Evolutionary conservation across 2,888 invertebrate species (phyloP).

Genomic region (Pyrrhosoma nymphula): DNA sequence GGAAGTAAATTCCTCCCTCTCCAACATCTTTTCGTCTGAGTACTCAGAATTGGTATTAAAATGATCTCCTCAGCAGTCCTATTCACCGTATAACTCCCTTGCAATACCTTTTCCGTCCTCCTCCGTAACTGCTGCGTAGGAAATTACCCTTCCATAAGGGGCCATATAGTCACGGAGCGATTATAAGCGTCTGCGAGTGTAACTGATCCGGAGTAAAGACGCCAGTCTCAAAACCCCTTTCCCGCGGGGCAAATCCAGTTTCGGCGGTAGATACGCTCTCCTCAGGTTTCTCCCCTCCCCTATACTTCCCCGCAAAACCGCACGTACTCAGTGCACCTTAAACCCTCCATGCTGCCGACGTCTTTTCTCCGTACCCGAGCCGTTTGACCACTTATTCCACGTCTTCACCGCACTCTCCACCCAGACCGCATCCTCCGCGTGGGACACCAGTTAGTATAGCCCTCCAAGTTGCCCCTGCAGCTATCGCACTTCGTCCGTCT

Average conservation of each 20-base stretch:
- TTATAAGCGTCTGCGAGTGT: conserved; percentile 44
- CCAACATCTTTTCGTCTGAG: background rate
- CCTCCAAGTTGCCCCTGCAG: background rate
- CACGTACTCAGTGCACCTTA: conserved; percentile 40
- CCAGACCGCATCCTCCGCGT: background rate
- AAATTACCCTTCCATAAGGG: conserved; percentile 20
- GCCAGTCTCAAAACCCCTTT: conserved; percentile 22
- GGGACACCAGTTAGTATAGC: background rate
- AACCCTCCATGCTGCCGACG: conserved; percentile 53
- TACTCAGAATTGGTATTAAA: background rate
- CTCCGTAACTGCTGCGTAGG: background rate
- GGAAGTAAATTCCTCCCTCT: background rate
- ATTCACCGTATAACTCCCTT: background rate
- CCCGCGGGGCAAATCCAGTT: conserved; percentile 59
- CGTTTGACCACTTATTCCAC: conserved; percentile 5
- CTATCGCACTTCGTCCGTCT: background rate
- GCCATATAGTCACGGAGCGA: conserved; percentile 33
- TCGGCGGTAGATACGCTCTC: conserved; percentile 38
- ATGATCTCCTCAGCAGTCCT: background rate
- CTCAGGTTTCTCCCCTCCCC: background rate
- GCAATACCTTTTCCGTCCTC: background rate
- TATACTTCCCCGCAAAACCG: background rate
- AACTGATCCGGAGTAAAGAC: conserved; percentile 55
- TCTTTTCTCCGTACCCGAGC: background rate
- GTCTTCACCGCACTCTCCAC: conserved; percentile 2